Conservation (phyloP, 2,113 vertebrate genomes). For the Podocnemis expansa region DNA sequence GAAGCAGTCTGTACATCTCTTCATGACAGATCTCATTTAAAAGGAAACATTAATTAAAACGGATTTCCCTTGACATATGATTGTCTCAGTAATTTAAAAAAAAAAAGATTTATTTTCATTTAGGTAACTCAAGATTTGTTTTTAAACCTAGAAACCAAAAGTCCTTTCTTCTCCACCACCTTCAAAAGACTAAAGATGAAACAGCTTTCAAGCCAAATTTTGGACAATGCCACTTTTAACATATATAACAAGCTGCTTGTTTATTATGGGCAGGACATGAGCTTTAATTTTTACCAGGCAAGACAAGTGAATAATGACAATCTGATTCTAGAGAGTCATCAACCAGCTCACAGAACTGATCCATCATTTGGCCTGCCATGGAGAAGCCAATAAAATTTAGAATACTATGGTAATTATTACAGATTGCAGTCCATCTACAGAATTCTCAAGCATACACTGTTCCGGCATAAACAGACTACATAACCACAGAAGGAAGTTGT, state of each 20-base stretch:
- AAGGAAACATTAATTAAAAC: not conserved
- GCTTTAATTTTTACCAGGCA: not conserved
- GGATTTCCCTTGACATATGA: constrained; percentile 18
- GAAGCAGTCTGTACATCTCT: not conserved
- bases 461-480: not conserved
- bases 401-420: not conserved
- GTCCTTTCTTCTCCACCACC: not conserved
- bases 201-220: not conserved
- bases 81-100: not conserved
- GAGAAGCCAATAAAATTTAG: not conserved
- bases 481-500: not conserved
- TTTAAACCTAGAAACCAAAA: not conserved
- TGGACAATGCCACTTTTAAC: not conserved
- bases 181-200: not conserved
- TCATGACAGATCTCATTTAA: not conserved
- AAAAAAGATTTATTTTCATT: not conserved
- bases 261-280: not conserved
- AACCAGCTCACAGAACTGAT: not conserved
- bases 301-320: not conserved
- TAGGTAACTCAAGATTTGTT: not conserved
- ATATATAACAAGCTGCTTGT: not conserved
- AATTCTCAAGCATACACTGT: not conserved
- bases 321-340: not conserved
- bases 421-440: not conserved
- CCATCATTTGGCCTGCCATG: not conserved